These are phyloP conservation scores for Belgica antarctica DNA, from an alignment of 2,888 invertebrate species.

Conservation along the genomic window DNA sequence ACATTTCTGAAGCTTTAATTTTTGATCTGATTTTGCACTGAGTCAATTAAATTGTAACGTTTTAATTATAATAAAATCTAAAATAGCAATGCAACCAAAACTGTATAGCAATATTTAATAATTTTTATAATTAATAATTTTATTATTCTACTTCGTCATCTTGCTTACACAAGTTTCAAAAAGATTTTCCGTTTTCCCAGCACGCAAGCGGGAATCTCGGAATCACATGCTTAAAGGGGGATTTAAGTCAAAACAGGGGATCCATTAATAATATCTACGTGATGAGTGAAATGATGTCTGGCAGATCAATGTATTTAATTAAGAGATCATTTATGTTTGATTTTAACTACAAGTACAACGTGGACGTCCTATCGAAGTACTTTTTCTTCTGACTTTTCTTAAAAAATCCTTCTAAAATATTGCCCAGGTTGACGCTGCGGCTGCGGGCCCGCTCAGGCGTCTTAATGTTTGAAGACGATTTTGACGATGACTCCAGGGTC, in stretches of 20 bases:
- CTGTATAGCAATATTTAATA: no score
- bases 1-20: no score
- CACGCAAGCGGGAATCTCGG: not conserved
- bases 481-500: slow-evolving; percentile 69
- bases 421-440: slow-evolving; percentile 65
- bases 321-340: not conserved
- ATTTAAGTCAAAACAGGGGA: not conserved
- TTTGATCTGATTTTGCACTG: no score
- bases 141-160: not conserved
- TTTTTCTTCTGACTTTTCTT: slow-evolving; percentile 54
- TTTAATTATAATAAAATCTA: no score
- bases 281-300: not conserved
- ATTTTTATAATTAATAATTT: not conserved
- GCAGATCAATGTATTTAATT: not conserved
- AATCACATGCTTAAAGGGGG: not conserved
- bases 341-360: slow-evolving; percentile 45
- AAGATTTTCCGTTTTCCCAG: not conserved
- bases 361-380: slow-evolving; percentile 55
- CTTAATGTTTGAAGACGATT: slow-evolving; percentile 53
- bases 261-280: not conserved
- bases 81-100: no score
- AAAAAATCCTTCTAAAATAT: slow-evolving; percentile 73
- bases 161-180: not conserved
- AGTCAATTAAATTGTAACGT: no score
- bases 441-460: slow-evolving; percentile 68